These are phyloP conservation scores for Burhinus oedicnemus DNA, from an alignment of 2,113 vertebrate genomes.

Conservation along the genomic window DNA sequence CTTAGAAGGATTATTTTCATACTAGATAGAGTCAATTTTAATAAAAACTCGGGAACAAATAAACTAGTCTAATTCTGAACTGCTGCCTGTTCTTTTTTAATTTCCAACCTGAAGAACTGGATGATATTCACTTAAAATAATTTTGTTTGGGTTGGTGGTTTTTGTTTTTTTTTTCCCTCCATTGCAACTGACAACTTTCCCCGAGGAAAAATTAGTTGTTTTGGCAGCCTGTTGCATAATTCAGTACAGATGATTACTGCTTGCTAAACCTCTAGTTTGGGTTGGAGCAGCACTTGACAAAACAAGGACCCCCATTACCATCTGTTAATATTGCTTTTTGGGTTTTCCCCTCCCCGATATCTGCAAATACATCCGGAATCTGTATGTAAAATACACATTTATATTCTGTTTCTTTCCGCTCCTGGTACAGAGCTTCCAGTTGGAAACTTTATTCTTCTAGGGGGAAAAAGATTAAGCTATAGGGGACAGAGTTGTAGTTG, in stretches of 20 bases:
- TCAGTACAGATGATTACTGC: background rate
- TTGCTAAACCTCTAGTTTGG: background rate
- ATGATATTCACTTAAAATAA: background rate
- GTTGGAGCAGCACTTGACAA: background rate
- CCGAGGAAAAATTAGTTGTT: background rate
- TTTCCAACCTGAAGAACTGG: background rate
- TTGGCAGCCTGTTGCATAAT: background rate
- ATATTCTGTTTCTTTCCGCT: background rate
- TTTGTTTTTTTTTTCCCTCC: background rate
- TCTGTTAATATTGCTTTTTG: background rate
- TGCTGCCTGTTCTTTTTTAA: background rate
- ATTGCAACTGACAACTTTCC: background rate
- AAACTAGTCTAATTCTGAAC: background rate
- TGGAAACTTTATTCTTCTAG: background rate
- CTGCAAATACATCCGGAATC: background rate
- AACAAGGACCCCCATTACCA: background rate
- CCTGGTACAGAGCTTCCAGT: background rate
- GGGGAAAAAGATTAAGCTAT: background rate
- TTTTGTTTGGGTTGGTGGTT: background rate
- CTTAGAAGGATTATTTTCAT: conserved; percentile 45
- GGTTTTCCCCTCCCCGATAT: background rate
- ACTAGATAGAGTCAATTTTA: conserved; percentile 41
- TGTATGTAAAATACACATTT: background rate
- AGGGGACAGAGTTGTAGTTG: background rate
- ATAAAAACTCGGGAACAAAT: background rate